Conservation (phyloP, 2,797 vertebrate species). For the Orestias chungarensis region DNA sequence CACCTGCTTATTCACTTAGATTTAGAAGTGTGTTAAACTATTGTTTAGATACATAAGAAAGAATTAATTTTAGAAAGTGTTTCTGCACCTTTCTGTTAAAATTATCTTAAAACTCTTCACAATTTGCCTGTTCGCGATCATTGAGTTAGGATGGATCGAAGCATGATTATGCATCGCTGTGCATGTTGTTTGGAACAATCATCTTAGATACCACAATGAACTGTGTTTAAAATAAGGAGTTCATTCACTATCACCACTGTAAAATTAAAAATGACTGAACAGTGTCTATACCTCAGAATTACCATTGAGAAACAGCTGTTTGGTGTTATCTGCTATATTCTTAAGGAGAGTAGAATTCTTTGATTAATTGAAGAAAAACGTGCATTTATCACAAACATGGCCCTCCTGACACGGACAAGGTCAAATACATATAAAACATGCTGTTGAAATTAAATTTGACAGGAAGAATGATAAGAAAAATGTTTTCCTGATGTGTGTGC, state of each 20-base stretch:
- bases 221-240: conserved; percentile 13
- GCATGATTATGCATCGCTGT: conserved; percentile 64
- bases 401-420: not conserved
- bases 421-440: not conserved
- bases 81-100: conserved; percentile 49
- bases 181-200: conserved; percentile 58
- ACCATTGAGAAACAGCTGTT: conserved; percentile 18
- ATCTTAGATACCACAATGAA: conserved; percentile 32
- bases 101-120: conserved; percentile 38
- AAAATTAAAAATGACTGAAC: conserved; percentile 21
- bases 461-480: not conserved
- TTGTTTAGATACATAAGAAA: conserved; percentile 18
- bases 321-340: not conserved
- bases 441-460: not conserved
- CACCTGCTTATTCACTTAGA: conserved; percentile 22
- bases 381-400: not conserved
- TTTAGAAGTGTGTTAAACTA: conserved; percentile 12
- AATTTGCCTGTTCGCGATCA: conserved; percentile 52
- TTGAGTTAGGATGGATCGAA: conserved; percentile 41
- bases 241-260: conserved; percentile 10
- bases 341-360: not conserved
- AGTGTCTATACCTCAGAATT: conserved; percentile 21
- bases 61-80: conserved; percentile 12
- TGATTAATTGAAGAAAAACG: not conserved
- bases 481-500: not conserved